A percentile compares a stretch with the other conserved stretches of the same genome.
Conservation (phyloP, 2,797 vertebrate genomes). For the Cynodonichthys magdalenae region DNA sequence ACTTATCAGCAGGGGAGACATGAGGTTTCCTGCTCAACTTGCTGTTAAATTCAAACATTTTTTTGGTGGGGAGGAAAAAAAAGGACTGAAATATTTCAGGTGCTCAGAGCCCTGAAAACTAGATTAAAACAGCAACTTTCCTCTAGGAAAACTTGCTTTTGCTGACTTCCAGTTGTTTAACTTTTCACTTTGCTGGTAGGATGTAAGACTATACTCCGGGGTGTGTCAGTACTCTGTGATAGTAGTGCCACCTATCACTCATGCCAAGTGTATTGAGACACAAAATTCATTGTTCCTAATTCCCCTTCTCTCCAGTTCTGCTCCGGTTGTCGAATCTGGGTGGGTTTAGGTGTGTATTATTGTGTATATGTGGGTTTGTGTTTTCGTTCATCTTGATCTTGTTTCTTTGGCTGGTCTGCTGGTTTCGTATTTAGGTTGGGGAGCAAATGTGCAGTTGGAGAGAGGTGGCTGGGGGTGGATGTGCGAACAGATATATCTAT, state of each 20-base stretch:
- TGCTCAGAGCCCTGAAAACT: not conserved
- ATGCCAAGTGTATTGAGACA: not conserved
- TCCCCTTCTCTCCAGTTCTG: not conserved
- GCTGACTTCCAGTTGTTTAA: not conserved
- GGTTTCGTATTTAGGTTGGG: not conserved
- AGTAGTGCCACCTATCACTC: not conserved
- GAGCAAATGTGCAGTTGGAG: not conserved
- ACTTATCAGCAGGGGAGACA: not conserved
- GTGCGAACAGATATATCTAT: not conserved
- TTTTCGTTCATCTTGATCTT: not conserved
- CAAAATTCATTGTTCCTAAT: not conserved
- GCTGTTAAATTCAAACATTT: too few relatives aligned
- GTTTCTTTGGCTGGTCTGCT: not conserved
- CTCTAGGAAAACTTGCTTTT: not conserved
- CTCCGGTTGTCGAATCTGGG: not conserved
- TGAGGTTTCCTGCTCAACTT: not conserved
- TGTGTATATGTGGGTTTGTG: not conserved
- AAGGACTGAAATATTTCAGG: too few relatives aligned
- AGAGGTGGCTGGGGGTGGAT: not conserved
- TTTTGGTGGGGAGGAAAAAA: too few relatives aligned
- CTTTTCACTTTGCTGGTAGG: not conserved
- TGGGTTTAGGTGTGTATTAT: not conserved
- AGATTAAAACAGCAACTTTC: not conserved
- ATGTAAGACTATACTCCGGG: not conserved
- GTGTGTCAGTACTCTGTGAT: not conserved